Percentiles rank a stretch among this genome's conserved stretches.
Conservation (phyloP, 2,888 invertebrate genomes). For the Chloroclysta siterata region DNA sequence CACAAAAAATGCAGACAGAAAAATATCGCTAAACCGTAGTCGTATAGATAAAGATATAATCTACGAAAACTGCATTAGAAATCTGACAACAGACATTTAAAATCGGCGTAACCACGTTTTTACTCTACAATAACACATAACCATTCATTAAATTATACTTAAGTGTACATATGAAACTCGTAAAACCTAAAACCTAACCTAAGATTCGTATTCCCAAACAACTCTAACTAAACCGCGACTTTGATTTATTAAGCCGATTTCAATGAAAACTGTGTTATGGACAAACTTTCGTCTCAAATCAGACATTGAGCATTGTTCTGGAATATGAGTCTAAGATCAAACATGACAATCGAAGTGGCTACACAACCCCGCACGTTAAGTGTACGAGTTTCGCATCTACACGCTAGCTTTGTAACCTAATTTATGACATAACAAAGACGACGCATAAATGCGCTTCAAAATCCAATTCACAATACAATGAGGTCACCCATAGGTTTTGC, state of each 20-base stretch:
- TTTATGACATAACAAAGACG: conserved; percentile 20
- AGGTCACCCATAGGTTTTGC: conserved; percentile 31
- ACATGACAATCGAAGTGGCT: no score
- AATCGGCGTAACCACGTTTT: neutral
- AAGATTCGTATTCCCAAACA: neutral
- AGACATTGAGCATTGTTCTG: no score
- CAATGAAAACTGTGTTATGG: neutral
- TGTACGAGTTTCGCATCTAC: conserved; percentile 9
- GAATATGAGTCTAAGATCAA: no score
- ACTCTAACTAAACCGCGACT: neutral
- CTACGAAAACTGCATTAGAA: conserved; percentile 5
- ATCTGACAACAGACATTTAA: conserved; percentile 1
- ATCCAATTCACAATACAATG: conserved; percentile 27
- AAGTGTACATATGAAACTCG: conserved; percentile 6
- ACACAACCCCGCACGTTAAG: no score
- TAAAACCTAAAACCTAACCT: no score
- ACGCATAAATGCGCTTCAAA: conserved; percentile 2
- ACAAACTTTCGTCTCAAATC: no score
- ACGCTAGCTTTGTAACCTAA: conserved; percentile 4
- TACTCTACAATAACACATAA: conserved; percentile 7
- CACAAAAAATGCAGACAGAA: neutral
- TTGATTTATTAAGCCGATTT: neutral
- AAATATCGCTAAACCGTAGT: neutral
- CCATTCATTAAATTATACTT: no score
- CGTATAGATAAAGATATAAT: neutral